These are phyloP conservation scores for Drosophila quasianomalipes DNA, from an alignment of 2,888 invertebrate species.

Conservation along the genomic window DNA sequence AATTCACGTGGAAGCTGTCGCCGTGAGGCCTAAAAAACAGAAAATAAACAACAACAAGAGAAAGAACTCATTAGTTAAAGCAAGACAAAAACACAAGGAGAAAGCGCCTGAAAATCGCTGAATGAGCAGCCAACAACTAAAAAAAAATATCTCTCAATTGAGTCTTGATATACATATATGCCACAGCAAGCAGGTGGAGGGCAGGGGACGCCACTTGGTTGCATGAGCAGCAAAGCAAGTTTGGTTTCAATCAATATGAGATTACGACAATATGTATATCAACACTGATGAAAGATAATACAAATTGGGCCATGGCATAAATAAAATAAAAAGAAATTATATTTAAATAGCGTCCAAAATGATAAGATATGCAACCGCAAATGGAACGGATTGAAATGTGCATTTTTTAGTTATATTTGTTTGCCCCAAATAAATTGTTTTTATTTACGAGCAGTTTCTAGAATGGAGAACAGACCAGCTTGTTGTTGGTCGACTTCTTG, in stretches of 20 bases:
- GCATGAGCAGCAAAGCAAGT: slow-evolving; percentile 24
- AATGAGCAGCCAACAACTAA: background rate
- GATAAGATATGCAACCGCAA: slow-evolving; percentile 25
- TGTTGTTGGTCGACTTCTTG: background rate
- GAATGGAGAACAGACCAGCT: background rate
- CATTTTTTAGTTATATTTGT: background rate
- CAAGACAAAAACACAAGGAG: slow-evolving; percentile 26
- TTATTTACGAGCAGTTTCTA: background rate
- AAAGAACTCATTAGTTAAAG: slow-evolving; percentile 8
- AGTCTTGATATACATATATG: slow-evolving; percentile 37
- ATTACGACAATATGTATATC: slow-evolving; percentile 11
- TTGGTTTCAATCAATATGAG: slow-evolving; percentile 22
- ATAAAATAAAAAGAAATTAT: slow-evolving; percentile 7
- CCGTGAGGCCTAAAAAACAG: slow-evolving; percentile 59
- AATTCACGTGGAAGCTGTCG: slow-evolving; percentile 53
- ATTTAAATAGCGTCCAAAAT: background rate
- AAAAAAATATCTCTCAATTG: slow-evolving; percentile 24
- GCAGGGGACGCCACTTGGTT: slow-evolving; percentile 16
- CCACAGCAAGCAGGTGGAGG: background rate
- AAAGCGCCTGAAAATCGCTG: slow-evolving; percentile 43
- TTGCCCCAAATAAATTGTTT: background rate
- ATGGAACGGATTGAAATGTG: background rate
- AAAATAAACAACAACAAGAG: slow-evolving; percentile 11
- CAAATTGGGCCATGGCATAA: slow-evolving; percentile 4
- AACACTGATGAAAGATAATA: slow-evolving; percentile 18